Evolutionary conservation across 2,113 vertebrate genomes (phyloP).

Genomic region (Falcunculus frontatus): DNA sequence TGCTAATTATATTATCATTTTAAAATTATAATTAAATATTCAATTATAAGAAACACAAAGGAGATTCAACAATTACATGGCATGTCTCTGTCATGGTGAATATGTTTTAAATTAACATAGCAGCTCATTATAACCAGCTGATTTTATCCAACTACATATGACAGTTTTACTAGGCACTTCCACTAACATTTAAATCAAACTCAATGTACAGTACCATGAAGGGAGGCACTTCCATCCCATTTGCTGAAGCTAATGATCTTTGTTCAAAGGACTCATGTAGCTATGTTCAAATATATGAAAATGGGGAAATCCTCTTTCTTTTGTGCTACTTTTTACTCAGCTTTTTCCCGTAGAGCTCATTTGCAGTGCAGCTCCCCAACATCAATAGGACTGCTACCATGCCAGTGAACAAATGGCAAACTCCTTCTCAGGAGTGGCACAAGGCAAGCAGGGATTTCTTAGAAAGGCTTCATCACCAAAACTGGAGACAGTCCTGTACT

Average conservation of each 20-base stretch:
- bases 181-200: neutral
- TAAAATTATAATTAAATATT: slow-evolving; percentile 43
- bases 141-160: slow-evolving; percentile 12
- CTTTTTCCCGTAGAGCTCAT: neutral
- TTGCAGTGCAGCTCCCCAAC: neutral
- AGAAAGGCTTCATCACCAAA: neutral
- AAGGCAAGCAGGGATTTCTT: neutral
- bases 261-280: neutral
- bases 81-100: slow-evolving; percentile 54
- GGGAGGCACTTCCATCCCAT: neutral
- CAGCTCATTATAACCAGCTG: slow-evolving; percentile 32
- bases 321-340: neutral
- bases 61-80: slow-evolving; percentile 35
- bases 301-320: neutral
- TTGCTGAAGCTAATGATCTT: neutral
- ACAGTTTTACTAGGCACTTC: neutral
- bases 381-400: neutral
- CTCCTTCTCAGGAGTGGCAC: neutral
- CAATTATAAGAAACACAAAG: slow-evolving; percentile 38
- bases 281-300: neutral
- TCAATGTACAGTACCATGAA: neutral
- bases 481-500: neutral
- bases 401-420: neutral
- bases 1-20: slow-evolving; percentile 14
- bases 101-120: slow-evolving; percentile 37